A percentile compares a stretch with the other conserved stretches of the same genome.
phyloP scores from a whole-genome alignment of 1,140 invertebrate species.

The Cardiocondyla obscurior region DNA sequence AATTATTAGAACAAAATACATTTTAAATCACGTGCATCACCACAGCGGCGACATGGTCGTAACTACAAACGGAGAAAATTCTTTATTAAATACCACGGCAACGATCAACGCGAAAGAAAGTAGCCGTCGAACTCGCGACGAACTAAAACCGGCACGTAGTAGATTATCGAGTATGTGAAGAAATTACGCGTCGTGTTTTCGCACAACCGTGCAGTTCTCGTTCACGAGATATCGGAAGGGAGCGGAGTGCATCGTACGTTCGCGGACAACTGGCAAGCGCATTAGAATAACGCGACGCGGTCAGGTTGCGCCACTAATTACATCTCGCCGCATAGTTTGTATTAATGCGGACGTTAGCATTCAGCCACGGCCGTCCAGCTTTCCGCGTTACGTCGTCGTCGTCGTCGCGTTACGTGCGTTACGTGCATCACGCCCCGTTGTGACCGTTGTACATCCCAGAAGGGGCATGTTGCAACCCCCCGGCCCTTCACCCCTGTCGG shows the following conservation, averaged over 20 bases:
- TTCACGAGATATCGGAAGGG: constrained; percentile 54
- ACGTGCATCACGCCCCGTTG: constrained; percentile 7
- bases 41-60: too few species aligned
- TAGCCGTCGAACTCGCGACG: too few species aligned
- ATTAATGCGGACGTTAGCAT: constrained; percentile 78
- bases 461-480: constrained; percentile 30
- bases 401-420: constrained; percentile 59
- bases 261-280: constrained; percentile 38
- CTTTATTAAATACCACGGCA: too few species aligned
- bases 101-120: too few species aligned
- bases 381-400: constrained; percentile 58
- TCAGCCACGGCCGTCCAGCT: constrained; percentile 63
- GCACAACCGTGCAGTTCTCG: too few species aligned
- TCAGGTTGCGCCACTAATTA: constrained; percentile 71
- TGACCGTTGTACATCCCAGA: constrained; percentile 35
- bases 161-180: too few species aligned
- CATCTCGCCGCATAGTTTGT: constrained; percentile 71
- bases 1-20: too few species aligned
- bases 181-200: too few species aligned
- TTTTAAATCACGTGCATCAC: too few species aligned
- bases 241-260: constrained; percentile 21
- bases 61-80: too few species aligned
- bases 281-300: constrained; percentile 65
- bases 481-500: not conserved
- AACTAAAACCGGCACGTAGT: too few species aligned